phyloP scores from a whole-genome alignment of 1,140 invertebrate species.

The Drosophila mojavensis region DNA sequence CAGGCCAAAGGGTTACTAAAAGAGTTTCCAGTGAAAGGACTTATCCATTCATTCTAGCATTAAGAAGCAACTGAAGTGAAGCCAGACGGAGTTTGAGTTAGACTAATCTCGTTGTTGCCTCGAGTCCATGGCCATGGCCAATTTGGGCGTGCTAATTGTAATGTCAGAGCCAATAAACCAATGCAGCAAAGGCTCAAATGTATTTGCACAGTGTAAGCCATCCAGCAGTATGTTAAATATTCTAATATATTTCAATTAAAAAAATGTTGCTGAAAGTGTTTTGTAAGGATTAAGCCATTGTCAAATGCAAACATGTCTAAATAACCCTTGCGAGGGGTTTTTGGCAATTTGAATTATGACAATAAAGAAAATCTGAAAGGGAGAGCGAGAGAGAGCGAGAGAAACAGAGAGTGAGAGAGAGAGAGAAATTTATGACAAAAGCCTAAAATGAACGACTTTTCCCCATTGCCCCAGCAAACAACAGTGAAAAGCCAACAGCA shows the following conservation, averaged over 20 bases:
- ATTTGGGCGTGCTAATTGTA: conserved; percentile 7
- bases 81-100: too few species aligned
- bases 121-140: conserved; percentile 3
- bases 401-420: neutral
- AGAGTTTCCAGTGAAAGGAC: neutral
- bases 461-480: conserved; percentile 49
- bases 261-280: neutral
- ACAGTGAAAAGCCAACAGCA: conserved; percentile 42
- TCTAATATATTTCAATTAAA: neutral
- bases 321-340: conserved; percentile 16
- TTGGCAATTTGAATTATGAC: conserved; percentile 62
- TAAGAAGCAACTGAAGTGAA: too few species aligned
- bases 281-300: conserved; percentile 7
- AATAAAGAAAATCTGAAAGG: conserved; percentile 37
- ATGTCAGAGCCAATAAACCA: neutral
- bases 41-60: too few species aligned
- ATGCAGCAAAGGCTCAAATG: neutral
- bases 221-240: neutral
- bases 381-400: neutral
- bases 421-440: conserved; percentile 45
- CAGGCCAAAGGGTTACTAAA: neutral
- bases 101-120: too few species aligned
- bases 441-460: conserved; percentile 69
- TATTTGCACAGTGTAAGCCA: neutral
- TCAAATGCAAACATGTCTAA: conserved; percentile 26